phyloP scores from a whole-genome alignment of 2,113 vertebrate species.

The Barbus barbus region DNA sequence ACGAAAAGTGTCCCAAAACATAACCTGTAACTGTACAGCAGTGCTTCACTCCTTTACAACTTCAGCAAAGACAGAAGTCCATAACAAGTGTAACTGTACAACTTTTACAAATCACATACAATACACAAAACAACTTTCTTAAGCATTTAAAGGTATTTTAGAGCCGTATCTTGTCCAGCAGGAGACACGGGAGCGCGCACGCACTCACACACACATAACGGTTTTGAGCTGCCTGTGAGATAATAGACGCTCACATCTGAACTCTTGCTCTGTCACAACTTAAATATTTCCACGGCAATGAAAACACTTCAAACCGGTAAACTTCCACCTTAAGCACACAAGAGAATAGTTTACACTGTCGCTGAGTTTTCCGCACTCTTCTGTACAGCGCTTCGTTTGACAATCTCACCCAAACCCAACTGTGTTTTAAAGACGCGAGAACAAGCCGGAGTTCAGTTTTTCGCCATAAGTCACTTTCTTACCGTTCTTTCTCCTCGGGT shows the following conservation, averaged over 20 bases:
- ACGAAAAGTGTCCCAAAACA: slow-evolving; percentile 22
- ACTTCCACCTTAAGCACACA: not conserved
- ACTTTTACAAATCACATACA: not conserved
- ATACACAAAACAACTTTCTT: not conserved
- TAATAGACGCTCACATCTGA: slow-evolving; percentile 35
- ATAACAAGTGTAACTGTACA: not conserved
- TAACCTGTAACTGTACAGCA: slow-evolving; percentile 37
- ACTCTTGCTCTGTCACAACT: slow-evolving; percentile 5
- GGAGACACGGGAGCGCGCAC: not conserved
- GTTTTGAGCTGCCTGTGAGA: slow-evolving; percentile 46
- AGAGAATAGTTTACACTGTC: not conserved
- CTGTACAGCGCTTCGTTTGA: not conserved
- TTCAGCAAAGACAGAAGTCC: not conserved
- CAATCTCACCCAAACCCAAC: slow-evolving; percentile 13
- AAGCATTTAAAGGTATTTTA: not conserved
- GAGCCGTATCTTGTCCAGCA: not conserved
- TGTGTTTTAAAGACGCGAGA: slow-evolving; percentile 11
- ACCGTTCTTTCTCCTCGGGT: slow-evolving; percentile 96
- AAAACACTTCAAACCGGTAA: not conserved
- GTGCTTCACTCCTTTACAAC: not conserved
- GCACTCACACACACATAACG: slow-evolving; percentile 40
- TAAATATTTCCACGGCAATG: not conserved
- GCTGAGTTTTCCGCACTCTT: slow-evolving; percentile 13
- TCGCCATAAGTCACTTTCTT: slow-evolving; percentile 63
- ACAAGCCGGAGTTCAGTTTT: slow-evolving; percentile 11